Base-by-base conservation (phyloP, 2,113 vertebrate genomes). In the Elephantulus edwardii region DNA sequence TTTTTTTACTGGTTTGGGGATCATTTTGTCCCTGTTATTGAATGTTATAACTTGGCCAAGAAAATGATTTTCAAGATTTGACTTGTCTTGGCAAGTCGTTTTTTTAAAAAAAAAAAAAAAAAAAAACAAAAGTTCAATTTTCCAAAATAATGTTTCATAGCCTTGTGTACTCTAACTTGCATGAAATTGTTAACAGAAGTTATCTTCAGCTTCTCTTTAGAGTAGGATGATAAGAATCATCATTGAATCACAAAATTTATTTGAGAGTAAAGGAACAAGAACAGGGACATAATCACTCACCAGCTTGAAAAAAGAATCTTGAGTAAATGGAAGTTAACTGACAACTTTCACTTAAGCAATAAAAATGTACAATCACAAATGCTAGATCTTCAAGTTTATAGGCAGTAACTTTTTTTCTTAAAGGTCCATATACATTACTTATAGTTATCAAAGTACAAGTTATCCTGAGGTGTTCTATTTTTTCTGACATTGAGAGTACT, bases 111-210 rank as follows among this genome's bases (percentile, higher is more conserved):
- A 50, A 50, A 50, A 50, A 50, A 50, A n/a, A n/a, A n/a, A n/a
- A n/a, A n/a, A n/a, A n/a, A n/a, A n/a, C n/a, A n/a, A n/a, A n/a
- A 10, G 3, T 30, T 62, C 60, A 33, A 12, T 33, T 62, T 33
- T 62, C 30, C 30, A 62, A 33, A 62, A 30, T 54, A 90, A 84
- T 78, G 77, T 92, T 42, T 44, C 80, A 58, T 68, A 93, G 79
- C 19, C 0, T 70, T 91, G 78, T 48, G 71, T 26, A 77, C 71
- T 81, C 48, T 86, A 78, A 48, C n/a, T 74, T 81, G 70, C 35
- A 77, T 60, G 19, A 56, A 35, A 42, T 52, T 68, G 17, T 48
- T 93, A 84, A 84, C 2, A 11, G 14, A 30, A 66, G 11, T 44
- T n/a, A 35, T 71, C 79, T 88, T 35, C 38, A 60, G 58, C 5